Conservation (phyloP, 1,140 invertebrate species). For the Agrypnia vestita region DNA sequence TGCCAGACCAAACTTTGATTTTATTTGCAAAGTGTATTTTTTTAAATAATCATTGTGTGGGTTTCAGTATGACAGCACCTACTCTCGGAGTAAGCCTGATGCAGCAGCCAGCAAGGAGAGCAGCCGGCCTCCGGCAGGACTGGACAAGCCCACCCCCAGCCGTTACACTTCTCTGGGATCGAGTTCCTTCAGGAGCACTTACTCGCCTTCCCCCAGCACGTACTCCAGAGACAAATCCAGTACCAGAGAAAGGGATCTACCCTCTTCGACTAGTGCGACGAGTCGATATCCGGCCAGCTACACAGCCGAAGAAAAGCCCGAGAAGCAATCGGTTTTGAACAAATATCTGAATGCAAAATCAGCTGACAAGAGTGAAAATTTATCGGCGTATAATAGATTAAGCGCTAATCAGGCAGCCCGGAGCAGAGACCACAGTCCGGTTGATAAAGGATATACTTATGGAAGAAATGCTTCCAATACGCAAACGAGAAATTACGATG, state of each 20-base stretch:
- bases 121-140: conserved; percentile 1
- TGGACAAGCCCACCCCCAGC: conserved; percentile 50
- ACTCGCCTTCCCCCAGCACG: conserved; percentile 41
- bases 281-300: conserved; percentile 47
- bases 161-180: conserved; percentile 39
- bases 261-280: conserved; percentile 13
- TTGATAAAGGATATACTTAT: conserved; percentile 61
- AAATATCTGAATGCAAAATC: conserved; percentile 55
- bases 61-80: conserved; percentile 59
- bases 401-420: conserved; percentile 63
- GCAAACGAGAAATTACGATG: conserved; percentile 29
- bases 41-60: no score
- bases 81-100: conserved; percentile 52
- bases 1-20: no score
- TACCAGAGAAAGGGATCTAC: conserved; percentile 48
- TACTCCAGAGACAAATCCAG: conserved; percentile 56
- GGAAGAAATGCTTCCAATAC: conserved; percentile 41
- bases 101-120: conserved; percentile 42
- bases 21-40: no score
- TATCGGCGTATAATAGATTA: conserved; percentile 44
- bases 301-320: conserved; percentile 48
- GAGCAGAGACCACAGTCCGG: conserved; percentile 66
- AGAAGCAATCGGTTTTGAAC: conserved; percentile 53
- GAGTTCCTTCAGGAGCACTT: conserved; percentile 47
- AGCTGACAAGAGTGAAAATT: conserved; percentile 44